phyloP scores from a whole-genome alignment of 2,888 invertebrate species.

The Philereme vetulata region DNA sequence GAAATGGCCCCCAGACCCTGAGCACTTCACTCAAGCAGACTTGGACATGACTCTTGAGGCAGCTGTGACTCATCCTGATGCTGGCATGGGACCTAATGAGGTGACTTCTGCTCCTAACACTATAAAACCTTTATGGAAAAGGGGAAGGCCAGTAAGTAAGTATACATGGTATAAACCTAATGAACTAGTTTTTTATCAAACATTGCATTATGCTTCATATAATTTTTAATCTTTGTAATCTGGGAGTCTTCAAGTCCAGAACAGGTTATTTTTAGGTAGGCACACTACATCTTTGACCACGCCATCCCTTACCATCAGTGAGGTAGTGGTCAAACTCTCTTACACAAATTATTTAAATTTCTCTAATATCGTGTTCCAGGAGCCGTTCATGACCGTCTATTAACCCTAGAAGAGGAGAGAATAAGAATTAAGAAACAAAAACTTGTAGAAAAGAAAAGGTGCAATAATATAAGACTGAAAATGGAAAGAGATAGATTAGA shows the following conservation, averaged over 20 bases:
- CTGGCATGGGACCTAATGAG: conserved; percentile 59
- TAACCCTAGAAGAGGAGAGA: conserved; percentile 63
- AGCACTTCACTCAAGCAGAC: conserved; percentile 52
- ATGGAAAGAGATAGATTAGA: conserved; percentile 64
- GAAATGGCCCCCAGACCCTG: conserved; percentile 61
- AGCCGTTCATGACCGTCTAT: conserved; percentile 59
- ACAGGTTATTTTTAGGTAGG: too few relatives aligned
- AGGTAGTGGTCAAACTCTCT: too few relatives aligned
- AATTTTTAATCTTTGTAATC: too few relatives aligned
- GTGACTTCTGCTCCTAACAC: conserved; percentile 53
- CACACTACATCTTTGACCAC: too few relatives aligned
- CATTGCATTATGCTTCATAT: too few relatives aligned
- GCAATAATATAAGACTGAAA: conserved; percentile 65
- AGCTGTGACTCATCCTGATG: conserved; percentile 48
- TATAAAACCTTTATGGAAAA: conserved; percentile 60
- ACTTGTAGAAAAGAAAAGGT: conserved; percentile 62
- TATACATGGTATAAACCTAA: background rate
- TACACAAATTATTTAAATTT: too few relatives aligned
- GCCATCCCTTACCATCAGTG: too few relatives aligned
- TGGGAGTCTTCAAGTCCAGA: too few relatives aligned
- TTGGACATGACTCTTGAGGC: conserved; percentile 55
- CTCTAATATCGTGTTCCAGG: conserved; percentile 1
- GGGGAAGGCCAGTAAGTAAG: conserved; percentile 55
- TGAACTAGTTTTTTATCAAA: too few relatives aligned
- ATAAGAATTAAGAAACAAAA: conserved; percentile 66